phyloP scores from a whole-genome alignment of 2,113 vertebrate genomes.

The Ailurus styani region DNA sequence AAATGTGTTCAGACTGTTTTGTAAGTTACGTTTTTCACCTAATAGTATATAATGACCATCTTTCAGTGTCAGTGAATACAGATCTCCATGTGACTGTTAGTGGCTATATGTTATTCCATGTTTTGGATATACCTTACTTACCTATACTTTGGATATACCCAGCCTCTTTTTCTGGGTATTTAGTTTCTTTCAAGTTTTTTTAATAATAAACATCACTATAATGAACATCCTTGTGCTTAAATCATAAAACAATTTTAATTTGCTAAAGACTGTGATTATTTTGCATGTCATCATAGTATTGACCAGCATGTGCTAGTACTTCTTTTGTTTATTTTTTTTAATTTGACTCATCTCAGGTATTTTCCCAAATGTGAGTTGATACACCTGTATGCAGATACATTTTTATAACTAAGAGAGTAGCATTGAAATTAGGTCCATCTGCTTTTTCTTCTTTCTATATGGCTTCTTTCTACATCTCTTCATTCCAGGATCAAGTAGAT shows the following conservation, averaged over 20 bases:
- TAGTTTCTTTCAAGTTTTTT: background rate
- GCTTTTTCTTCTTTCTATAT: background rate
- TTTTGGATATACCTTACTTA: background rate
- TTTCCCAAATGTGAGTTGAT: background rate
- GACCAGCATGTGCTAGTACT: background rate
- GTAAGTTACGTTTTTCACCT: background rate
- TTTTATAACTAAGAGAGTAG: background rate
- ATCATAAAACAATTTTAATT: background rate
- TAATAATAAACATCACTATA: background rate
- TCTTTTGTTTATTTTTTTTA: background rate
- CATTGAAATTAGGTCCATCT: background rate
- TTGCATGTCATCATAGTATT: background rate
- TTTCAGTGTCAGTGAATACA: background rate
- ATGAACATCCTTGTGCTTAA: background rate
- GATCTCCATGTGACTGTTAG: background rate
- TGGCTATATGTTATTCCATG: background rate
- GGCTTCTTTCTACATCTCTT: background rate
- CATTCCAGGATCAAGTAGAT: background rate
- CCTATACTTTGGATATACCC: too few species aligned
- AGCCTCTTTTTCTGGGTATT: background rate
- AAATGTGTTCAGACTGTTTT: background rate
- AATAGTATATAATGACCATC: background rate
- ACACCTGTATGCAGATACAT: background rate
- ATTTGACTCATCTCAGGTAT: background rate
- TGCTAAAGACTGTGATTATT: background rate